phyloP scores from a whole-genome alignment of 2,113 vertebrate genomes.

The Cichladusa arquata region DNA sequence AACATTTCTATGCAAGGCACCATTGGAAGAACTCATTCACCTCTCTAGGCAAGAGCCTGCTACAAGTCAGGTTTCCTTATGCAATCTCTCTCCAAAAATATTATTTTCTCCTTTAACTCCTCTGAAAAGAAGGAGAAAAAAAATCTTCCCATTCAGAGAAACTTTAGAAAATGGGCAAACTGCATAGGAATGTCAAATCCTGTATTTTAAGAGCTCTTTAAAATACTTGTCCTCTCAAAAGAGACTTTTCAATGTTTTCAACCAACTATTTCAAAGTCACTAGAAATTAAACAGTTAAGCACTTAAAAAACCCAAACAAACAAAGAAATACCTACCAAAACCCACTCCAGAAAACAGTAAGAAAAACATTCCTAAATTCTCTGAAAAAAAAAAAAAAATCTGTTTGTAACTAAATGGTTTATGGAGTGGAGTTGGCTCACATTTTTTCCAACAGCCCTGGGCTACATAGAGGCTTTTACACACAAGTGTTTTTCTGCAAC shows the following conservation, averaged over 20 bases:
- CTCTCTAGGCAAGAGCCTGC: background rate
- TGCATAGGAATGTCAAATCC: fast-evolving
- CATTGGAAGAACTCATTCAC: fast-evolving
- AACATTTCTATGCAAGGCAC: background rate
- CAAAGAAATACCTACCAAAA: background rate
- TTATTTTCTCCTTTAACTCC: background rate
- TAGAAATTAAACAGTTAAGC: background rate
- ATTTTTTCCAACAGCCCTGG: background rate
- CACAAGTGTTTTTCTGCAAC: background rate
- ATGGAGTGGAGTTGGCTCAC: background rate
- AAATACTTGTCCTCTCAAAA: background rate
- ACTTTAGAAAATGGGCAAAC: background rate
- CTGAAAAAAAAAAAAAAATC: too few relatives aligned
- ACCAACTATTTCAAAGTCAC: background rate
- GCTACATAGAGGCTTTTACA: background rate
- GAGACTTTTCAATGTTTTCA: background rate
- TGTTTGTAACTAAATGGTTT: background rate
- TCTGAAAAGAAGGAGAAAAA: background rate
- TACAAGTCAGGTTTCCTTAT: background rate
- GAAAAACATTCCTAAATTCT: background rate
- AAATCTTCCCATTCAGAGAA: background rate
- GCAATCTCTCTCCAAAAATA: background rate
- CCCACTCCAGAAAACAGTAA: background rate
- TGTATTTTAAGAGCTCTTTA: background rate
- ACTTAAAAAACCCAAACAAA: background rate